Evolutionary conservation across 2,113 vertebrate genomes (phyloP).

Genomic region (Engraulis encrasicolus): DNA sequence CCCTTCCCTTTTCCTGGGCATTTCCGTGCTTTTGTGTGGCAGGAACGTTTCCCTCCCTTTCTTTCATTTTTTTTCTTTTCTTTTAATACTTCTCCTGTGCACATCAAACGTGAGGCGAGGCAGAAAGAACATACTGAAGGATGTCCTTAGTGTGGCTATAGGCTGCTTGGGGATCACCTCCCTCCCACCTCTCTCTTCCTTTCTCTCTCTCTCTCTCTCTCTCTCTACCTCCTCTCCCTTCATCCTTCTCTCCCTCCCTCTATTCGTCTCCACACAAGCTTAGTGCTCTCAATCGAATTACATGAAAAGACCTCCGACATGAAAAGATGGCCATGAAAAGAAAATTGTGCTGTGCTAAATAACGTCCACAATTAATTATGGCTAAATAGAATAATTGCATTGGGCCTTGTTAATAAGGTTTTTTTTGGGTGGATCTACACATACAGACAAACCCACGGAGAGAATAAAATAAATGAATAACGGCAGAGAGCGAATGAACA

Average conservation of each 20-base stretch:
- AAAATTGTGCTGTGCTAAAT: conserved; percentile 47
- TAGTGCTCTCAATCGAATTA: conserved; percentile 55
- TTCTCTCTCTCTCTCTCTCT: conserved; percentile 12
- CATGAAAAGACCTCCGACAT: conserved; percentile 56
- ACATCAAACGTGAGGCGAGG: conserved; percentile 39
- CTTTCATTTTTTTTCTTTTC: conserved; percentile 23
- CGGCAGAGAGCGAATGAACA: conserved; percentile 12
- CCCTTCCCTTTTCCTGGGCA: conserved; percentile 13
- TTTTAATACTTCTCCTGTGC: no score
- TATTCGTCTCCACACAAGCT: conserved; percentile 31
- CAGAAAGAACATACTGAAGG: conserved; percentile 29
- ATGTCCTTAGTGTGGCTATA: conserved; percentile 21
- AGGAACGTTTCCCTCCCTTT: conserved; percentile 23
- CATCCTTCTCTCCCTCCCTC: neutral
- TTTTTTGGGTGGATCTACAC: conserved; percentile 35
- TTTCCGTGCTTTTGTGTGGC: conserved; percentile 37
- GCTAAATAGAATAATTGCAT: conserved; percentile 46
- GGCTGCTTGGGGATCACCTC: conserved; percentile 37
- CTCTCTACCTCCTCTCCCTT: conserved; percentile 19
- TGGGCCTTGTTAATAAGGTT: conserved; percentile 34
- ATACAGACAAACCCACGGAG: conserved; percentile 13
- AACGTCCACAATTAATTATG: conserved; percentile 54
- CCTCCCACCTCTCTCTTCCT: conserved; percentile 27
- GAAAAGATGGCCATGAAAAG: conserved; percentile 46
- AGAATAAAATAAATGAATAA: conserved; percentile 30